Conservation (phyloP, 2,113 vertebrate genomes). For the Sturnira hondurensis region DNA sequence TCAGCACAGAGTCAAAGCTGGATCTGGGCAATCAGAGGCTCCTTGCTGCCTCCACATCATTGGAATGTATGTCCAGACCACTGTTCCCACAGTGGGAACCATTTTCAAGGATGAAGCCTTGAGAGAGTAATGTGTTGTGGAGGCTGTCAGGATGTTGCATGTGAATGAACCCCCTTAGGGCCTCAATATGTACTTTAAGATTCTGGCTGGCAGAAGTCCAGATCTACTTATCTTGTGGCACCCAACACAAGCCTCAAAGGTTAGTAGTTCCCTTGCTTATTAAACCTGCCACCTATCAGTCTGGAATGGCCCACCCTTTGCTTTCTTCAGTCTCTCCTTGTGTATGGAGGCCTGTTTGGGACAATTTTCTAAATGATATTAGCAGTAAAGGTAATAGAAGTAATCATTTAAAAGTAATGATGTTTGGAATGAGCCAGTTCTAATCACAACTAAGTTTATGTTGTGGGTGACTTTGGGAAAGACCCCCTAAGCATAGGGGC, state of each 20-base stretch:
- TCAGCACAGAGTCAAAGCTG: neutral
- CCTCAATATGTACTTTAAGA: neutral
- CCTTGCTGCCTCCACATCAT: no score
- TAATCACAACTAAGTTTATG: neutral
- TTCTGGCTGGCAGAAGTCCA: no score
- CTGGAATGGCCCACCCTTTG: neutral
- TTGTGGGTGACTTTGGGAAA: neutral
- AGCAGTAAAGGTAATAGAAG: neutral
- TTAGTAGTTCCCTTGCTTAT: neutral
- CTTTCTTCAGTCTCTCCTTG: neutral
- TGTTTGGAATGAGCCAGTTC: neutral
- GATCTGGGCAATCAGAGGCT: neutral
- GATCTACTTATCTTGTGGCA: neutral
- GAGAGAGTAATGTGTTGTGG: neutral
- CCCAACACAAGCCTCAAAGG: neutral
- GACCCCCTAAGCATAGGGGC: neutral
- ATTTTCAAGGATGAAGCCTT: neutral
- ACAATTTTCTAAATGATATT: neutral
- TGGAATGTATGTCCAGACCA: no score
- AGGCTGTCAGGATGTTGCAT: rapidly evolving
- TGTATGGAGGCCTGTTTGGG: neutral
- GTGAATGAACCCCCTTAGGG: neutral
- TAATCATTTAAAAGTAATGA: no score
- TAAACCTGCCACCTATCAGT: neutral
- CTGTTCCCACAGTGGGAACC: rapidly evolving